phyloP scores from a whole-genome alignment of 2,797 vertebrate genomes.

The Macrochelys suwanniensis region DNA sequence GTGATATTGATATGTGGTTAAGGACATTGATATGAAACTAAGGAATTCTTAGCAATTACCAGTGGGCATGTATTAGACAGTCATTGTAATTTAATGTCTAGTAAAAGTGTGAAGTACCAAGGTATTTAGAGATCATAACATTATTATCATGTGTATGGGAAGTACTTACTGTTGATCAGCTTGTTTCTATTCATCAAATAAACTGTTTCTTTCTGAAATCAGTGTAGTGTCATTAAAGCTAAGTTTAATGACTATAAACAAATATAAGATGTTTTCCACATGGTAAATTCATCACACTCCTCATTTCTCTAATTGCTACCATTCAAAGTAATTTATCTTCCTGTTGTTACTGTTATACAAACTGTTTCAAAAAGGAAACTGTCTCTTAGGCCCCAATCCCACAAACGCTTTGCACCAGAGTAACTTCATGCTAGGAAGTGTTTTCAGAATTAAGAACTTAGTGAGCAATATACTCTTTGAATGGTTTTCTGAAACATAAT shows the following conservation, averaged over 20 bases:
- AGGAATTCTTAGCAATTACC: slow-evolving; percentile 85
- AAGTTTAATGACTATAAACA: slow-evolving; percentile 64
- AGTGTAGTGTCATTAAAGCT: slow-evolving; percentile 71
- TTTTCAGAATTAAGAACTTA: slow-evolving; percentile 62
- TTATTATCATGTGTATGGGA: slow-evolving; percentile 87
- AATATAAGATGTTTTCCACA: slow-evolving; percentile 77
- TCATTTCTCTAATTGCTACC: slow-evolving; percentile 78
- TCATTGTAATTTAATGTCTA: slow-evolving; percentile 86
- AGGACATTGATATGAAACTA: slow-evolving; percentile 88
- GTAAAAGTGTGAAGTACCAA: slow-evolving; percentile 84
- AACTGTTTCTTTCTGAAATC: slow-evolving; percentile 94
- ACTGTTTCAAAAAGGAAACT: slow-evolving; percentile 74
- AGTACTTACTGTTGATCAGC: slow-evolving; percentile 92
- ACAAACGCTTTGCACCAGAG: slow-evolving; percentile 5
- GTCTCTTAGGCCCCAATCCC: slow-evolving; percentile 54
- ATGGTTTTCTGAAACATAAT: slow-evolving; percentile 66
- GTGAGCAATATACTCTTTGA: slow-evolving; percentile 64
- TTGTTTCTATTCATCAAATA: slow-evolving; percentile 99
- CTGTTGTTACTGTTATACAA: slow-evolving; percentile 77
- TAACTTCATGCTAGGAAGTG: slow-evolving; percentile 27
- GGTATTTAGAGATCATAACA: slow-evolving; percentile 84
- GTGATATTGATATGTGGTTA: slow-evolving; percentile 87
- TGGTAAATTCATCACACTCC: slow-evolving; percentile 73
- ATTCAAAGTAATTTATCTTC: slow-evolving; percentile 79
- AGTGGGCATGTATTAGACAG: slow-evolving; percentile 89